Conservation (phyloP, 2,797 vertebrate genomes). For the Cirrhinus molitorella region DNA sequence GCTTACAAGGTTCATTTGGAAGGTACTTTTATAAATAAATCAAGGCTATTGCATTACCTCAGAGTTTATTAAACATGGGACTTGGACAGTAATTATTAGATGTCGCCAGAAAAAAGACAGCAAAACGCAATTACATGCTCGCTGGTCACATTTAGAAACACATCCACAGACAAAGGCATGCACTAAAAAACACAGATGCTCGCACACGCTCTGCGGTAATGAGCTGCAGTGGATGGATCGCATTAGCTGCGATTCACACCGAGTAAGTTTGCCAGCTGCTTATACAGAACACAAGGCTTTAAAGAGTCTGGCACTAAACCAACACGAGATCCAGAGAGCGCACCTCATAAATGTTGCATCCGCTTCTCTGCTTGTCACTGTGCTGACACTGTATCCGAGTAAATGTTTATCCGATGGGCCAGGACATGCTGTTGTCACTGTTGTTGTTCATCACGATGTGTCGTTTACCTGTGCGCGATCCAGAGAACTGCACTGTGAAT, state of each 20-base stretch:
- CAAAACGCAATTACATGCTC: conserved; percentile 62
- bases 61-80: conserved; percentile 35
- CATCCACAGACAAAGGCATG: conserved; percentile 59
- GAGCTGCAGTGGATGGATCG: conserved; percentile 65
- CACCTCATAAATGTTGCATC: conserved; percentile 81
- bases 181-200: conserved; percentile 30
- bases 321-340: not conserved
- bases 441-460: conserved; percentile 19
- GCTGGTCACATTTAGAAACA: conserved; percentile 69
- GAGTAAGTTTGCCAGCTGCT: conserved; percentile 56
- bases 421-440: conserved; percentile 47
- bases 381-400: conserved; percentile 61
- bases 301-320: conserved; percentile 22
- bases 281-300: conserved; percentile 25
- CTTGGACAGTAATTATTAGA: conserved; percentile 36
- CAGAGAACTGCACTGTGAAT: conserved; percentile 18
- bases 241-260: conserved; percentile 71
- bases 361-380: conserved; percentile 67
- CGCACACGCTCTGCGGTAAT: conserved; percentile 19
- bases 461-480: not conserved
- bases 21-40: conserved; percentile 35
- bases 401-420: conserved; percentile 71
- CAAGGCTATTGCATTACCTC: conserved; percentile 33
- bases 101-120: not conserved
- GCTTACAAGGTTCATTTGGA: conserved; percentile 21